Percentiles rank a stretch among this genome's conserved stretches.
Evolutionary conservation across 2,888 invertebrate species (phyloP).

Genomic region (Sylvicola cinctus): DNA sequence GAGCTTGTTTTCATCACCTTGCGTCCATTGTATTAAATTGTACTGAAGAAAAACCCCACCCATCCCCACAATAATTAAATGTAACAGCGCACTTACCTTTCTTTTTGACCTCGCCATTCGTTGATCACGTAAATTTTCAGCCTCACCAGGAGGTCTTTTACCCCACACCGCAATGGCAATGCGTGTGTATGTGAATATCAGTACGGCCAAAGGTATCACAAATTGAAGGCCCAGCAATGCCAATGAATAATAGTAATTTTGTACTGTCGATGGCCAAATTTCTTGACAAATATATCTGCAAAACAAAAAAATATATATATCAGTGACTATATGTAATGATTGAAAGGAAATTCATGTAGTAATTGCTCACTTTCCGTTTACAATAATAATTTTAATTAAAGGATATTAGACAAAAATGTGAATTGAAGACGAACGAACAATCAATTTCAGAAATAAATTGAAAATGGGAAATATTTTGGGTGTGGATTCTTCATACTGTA

Average conservation of each 20-base stretch:
- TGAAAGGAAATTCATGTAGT: not conserved
- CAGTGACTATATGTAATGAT: not conserved
- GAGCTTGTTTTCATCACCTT: no score
- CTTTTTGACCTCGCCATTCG: conserved; percentile 68
- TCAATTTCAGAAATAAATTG: no score
- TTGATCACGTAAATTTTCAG: conserved; percentile 60
- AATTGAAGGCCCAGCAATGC: conserved; percentile 67
- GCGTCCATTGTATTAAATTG: no score
- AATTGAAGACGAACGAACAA: no score
- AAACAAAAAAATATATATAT: conserved; percentile 10
- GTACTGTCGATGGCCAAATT: conserved; percentile 40
- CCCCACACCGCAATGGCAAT: conserved; percentile 80
- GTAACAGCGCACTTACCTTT: conserved; percentile 37
- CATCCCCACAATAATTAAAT: no score
- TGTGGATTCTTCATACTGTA: no score
- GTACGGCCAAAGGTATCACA: conserved; percentile 55
- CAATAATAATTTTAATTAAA: no score
- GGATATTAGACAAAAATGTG: not conserved
- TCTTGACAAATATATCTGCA: conserved; percentile 50
- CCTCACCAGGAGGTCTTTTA: conserved; percentile 70
- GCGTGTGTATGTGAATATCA: conserved; percentile 67
- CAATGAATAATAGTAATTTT: conserved; percentile 54
- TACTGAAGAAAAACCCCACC: no score
- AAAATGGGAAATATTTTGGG: no score
- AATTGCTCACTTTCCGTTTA: not conserved